Evolutionary conservation across 2,797 vertebrate species (phyloP).

Genomic region (Gadopsis marmoratus): DNA sequence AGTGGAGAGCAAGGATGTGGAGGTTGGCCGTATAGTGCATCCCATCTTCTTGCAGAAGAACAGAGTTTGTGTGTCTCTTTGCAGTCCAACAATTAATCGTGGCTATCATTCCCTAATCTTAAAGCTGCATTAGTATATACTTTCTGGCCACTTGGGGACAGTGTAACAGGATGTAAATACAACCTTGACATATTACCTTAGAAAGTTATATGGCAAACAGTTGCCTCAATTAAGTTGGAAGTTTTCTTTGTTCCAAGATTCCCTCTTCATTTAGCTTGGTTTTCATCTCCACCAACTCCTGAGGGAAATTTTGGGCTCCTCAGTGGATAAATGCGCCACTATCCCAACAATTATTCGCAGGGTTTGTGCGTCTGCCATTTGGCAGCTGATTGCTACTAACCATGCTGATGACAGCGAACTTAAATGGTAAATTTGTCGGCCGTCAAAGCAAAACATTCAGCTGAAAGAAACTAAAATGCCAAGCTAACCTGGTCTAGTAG

Average conservation of each 20-base stretch:
- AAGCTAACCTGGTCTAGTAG: constrained; percentile 43
- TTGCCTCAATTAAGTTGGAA: neutral
- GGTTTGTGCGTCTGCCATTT: neutral
- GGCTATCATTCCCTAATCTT: neutral
- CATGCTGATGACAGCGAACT: neutral
- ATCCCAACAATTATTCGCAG: neutral
- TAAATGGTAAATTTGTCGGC: neutral
- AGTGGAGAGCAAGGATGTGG: neutral
- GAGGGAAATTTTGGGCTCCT: neutral
- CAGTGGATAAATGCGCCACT: neutral
- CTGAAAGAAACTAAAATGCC: neutral
- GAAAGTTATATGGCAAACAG: neutral
- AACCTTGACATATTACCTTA: neutral
- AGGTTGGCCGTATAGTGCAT: no score
- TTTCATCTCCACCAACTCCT: constrained; percentile 1
- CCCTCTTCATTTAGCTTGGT: neutral
- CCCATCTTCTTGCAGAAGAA: neutral
- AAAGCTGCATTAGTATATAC: neutral
- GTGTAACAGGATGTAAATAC: neutral
- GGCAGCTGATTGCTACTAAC: neutral
- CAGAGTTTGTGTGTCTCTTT: neutral
- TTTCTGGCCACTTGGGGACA: constrained; percentile 9
- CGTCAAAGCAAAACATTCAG: neutral
- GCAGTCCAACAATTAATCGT: neutral
- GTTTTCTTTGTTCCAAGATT: neutral